Base-by-base conservation (phyloP, 2,113 vertebrate genomes). In the Lanius collurio region DNA sequence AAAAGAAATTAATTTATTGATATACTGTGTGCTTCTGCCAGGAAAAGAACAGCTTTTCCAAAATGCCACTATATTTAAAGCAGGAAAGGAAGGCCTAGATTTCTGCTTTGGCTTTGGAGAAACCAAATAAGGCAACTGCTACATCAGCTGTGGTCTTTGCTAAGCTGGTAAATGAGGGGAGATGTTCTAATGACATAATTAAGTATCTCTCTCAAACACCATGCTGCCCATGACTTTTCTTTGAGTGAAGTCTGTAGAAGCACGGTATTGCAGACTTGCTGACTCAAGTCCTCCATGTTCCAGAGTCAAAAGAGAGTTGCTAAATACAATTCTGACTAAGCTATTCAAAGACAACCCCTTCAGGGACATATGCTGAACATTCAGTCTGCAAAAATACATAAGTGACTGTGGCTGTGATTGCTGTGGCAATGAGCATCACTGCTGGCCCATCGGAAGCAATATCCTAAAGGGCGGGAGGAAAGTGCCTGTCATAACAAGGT, bases 141-240 rank as follows among this genome's bases (percentile, higher is more conserved):
- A 23, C 44, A 59, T 83, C 46, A 86, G 46, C 50, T 80, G 15
- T 77, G 37, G 76, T 92, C 81, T 67, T 67, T 91, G 77, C 67
- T 86, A 93, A 92, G 69, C 59, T 96, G 71, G 69, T 92, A 95
- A 95, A 94, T 46, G 83, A 97, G 37, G 12, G 67, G 64, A 92
- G 80, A 63, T 79, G 27, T 85, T 77, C 68, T 93, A 74, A 73
- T 76, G 85, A 83, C 79, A 41, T 65, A 26, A 80, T 92, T 92
- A 89, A 87, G 49, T 94, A 94, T 85, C 53, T 71, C 56, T 80
- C 75, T 65, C 69, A 68, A 92, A 46, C 28, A 7, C 91, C 53
- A 70, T 35, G 5, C 35, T 60, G n/a, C 33, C 82, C 57, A 35
- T 91, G 64, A 56, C 79, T 95, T 95, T 93, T 92, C 80, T 97